Evolutionary conservation across 2,888 invertebrate genomes (phyloP), one percentile per base, ranked within the genome.

Genomic region (Mythimna albipuncta): DNA sequence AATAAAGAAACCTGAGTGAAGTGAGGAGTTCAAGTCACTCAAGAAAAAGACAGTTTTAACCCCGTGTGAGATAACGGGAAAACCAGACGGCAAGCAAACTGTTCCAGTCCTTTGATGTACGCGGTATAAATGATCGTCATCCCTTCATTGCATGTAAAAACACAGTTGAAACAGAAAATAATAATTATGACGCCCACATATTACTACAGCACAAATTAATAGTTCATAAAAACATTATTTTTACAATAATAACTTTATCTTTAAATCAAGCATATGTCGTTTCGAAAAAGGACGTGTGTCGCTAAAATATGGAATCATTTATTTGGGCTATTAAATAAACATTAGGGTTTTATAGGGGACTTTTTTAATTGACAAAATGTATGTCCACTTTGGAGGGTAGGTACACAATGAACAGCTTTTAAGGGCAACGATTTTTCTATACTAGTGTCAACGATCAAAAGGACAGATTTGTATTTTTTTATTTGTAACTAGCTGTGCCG

Each of bases 291-390:
- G 61, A 47, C 52, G 10, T 19, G 13, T 47, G n/a, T 57, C 55
- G n/a, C 16, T 67, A 52, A 67, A 64, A 62, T 52, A 57, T 26
- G 32, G 9, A 47, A 73, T 63, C 16, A 59, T 65, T 70, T 74
- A 55, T 52, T 64, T 74, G 55, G 62, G 52, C 74, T 44, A 81
- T 81, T 78, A 82, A 72, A 81, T 69, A 71, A 35, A 69, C 81
- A 78, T 81, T 81, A 81, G 1, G 26, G 11, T 16, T 52, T 10
- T 38, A 32, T 59, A 26, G 77, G 65, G 68, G n/a, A 52, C 67
- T 69, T 64, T 35, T 59, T 52, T 47, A 66, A 63, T 57, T 68
- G 44, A 59, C 52, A 13, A 38, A 65, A 75, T 38, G 10, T 44
- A 7, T 50, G 62, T 41, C 19, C 38, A 9, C 6, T 55, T 68